Evolutionary conservation across 2,888 invertebrate species (phyloP).

Genomic region (Drosophila lacicola): DNA sequence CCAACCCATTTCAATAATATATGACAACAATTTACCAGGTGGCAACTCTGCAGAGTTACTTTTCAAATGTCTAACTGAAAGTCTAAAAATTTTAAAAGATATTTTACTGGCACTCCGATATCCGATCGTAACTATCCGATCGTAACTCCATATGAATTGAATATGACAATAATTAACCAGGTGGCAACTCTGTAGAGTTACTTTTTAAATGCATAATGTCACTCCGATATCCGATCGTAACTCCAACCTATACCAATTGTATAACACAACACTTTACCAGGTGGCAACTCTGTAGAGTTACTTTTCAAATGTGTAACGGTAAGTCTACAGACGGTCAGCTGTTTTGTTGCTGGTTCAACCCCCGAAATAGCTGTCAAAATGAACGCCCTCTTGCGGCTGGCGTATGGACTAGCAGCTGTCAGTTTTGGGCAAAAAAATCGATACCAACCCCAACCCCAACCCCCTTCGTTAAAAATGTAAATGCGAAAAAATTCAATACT

Average conservation of each 20-base stretch:
- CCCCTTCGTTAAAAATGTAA: conserved; percentile 82
- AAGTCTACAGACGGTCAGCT: conserved; percentile 46
- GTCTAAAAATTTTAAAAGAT: not conserved
- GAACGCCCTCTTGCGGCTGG: conserved; percentile 54
- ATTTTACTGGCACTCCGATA: no score
- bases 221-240: no score
- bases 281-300: not conserved
- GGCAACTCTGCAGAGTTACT: not conserved
- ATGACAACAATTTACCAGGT: not conserved
- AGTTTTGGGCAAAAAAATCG: conserved; percentile 82
- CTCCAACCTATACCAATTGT: no score
- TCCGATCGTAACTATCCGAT: no score
- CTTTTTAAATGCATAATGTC: conserved; percentile 20
- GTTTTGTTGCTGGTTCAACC: conserved; percentile 51
- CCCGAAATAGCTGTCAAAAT: conserved; percentile 50
- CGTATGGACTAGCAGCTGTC: conserved; percentile 45
- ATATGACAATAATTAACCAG: no score
- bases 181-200: not conserved
- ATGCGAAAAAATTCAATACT: conserved; percentile 83
- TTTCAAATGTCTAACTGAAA: conserved; percentile 36
- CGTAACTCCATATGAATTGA: no score
- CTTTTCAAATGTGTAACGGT: conserved; percentile 34
- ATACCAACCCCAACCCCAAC: conserved; percentile 80
- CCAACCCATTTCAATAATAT: not conserved
- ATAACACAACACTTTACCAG: no score